phyloP scores from a whole-genome alignment of 2,888 invertebrate genomes.

The Timema cristinae region DNA sequence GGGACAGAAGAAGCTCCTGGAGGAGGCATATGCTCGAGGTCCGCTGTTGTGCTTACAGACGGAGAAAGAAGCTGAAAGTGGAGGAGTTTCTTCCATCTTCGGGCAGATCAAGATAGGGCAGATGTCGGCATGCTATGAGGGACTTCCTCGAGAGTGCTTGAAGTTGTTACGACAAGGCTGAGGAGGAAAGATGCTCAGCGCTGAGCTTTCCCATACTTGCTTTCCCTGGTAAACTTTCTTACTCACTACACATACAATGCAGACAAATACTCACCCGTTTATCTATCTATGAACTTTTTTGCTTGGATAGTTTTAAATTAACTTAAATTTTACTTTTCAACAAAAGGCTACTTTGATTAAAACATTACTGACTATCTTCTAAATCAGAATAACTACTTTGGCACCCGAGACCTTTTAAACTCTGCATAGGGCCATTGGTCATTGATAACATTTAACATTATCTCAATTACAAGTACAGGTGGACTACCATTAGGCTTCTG shows the following conservation, averaged over 20 bases:
- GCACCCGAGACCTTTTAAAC: neutral
- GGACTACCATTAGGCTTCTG: too few species aligned
- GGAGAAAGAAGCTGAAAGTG: constrained; percentile 89
- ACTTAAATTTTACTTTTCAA: too few species aligned
- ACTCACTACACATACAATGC: neutral
- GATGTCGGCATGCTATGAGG: constrained; percentile 96
- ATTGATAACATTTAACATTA: too few species aligned
- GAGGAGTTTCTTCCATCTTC: constrained; percentile 99
- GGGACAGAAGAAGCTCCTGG: too few species aligned
- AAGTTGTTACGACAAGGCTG: constrained; percentile 99
- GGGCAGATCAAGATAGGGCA: constrained; percentile 93
- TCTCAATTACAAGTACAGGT: too few species aligned
- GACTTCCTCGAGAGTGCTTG: constrained; percentile 99
- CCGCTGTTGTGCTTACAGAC: constrained; percentile 42
- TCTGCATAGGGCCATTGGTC: too few species aligned
- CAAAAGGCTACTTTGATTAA: too few species aligned
- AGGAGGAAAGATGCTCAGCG: constrained; percentile 96
- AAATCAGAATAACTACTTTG: neutral
- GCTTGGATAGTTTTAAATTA: too few species aligned
- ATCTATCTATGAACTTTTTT: too few species aligned
- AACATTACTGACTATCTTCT: too few species aligned
- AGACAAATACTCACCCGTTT: too few species aligned
- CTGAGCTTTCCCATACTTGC: constrained; percentile 95
- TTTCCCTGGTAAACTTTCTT: constrained; percentile 74
- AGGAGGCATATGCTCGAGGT: too few species aligned